These are phyloP conservation scores for Toxotes jaculatrix DNA, from an alignment of 2,113 vertebrate species.

Conservation along the genomic window DNA sequence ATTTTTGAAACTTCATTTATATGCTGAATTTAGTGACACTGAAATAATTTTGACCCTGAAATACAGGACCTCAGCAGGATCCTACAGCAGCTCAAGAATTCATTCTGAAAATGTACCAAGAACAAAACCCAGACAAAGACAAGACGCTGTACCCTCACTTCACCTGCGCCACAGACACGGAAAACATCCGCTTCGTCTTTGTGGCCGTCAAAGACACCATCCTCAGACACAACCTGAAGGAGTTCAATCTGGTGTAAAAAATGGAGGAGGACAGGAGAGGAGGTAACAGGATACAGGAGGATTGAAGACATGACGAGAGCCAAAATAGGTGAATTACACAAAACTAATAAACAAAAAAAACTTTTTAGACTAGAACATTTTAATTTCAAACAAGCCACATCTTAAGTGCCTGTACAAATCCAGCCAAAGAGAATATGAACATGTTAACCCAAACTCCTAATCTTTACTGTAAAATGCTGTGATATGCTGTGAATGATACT, in stretches of 20 bases:
- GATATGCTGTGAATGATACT: neutral
- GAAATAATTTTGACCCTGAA: neutral
- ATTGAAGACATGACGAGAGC: neutral
- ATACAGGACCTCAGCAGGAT: slow-evolving; percentile 88
- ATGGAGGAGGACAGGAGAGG: neutral
- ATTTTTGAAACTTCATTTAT: neutral
- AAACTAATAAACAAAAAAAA: neutral
- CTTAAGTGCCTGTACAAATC: neutral
- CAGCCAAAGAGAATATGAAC: slow-evolving; percentile 27
- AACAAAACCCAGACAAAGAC: slow-evolving; percentile 90
- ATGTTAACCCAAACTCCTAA: neutral
- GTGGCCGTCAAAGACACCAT: slow-evolving; percentile 92
- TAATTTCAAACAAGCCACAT: neutral
- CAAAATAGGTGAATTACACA: neutral
- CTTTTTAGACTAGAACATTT: neutral
- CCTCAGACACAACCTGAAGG: slow-evolving; percentile 89
- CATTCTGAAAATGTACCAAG: slow-evolving; percentile 91
- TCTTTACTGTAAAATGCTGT: slow-evolving; percentile 3
- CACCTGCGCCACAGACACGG: slow-evolving; percentile 91
- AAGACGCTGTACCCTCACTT: slow-evolving; percentile 91
- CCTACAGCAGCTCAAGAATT: slow-evolving; percentile 86
- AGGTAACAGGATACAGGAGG: too few species aligned
- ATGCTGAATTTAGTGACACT: neutral
- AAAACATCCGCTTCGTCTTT: slow-evolving; percentile 92
- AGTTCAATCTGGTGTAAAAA: slow-evolving; percentile 88